Percentiles rank a stretch among this genome's conserved stretches.
Conservation (phyloP, 2,113 vertebrate genomes). For the Sebastes fasciatus region DNA sequence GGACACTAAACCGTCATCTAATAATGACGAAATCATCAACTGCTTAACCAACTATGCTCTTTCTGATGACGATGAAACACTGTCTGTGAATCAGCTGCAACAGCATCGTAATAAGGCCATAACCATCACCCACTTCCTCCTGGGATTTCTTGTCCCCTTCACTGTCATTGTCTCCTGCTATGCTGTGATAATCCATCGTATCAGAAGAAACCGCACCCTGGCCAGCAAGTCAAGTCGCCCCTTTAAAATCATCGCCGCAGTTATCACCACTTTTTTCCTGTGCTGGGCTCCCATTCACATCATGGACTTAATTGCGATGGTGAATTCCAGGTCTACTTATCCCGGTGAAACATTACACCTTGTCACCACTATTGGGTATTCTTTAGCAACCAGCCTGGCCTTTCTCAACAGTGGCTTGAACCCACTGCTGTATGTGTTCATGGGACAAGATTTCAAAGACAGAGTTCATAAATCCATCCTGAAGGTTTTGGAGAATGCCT, state of each 20-base stretch:
- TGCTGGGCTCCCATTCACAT: constrained; percentile 92
- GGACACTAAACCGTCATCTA: too few relatives aligned
- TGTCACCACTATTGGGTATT: constrained; percentile 73
- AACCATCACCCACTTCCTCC: constrained; percentile 83
- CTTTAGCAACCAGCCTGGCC: constrained; percentile 81
- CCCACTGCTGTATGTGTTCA: constrained; percentile 87
- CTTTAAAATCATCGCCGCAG: constrained; percentile 89
- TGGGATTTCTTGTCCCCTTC: constrained; percentile 90
- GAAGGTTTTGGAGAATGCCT: too few relatives aligned
- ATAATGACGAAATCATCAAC: too few relatives aligned
- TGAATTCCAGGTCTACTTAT: constrained; percentile 54
- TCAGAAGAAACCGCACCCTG: constrained; percentile 83
- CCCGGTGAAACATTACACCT: constrained; percentile 57
- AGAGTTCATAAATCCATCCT: too few relatives aligned
- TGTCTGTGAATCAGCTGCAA: constrained; percentile 39
- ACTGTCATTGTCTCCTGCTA: constrained; percentile 87
- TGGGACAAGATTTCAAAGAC: constrained; percentile 87
- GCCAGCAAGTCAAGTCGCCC: constrained; percentile 84
- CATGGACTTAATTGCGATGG: constrained; percentile 81
- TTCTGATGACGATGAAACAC: too few relatives aligned
- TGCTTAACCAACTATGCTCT: too few relatives aligned
- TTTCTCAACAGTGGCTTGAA: constrained; percentile 88
- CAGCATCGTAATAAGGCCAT: constrained; percentile 42
- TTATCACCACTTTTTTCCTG: constrained; percentile 89
- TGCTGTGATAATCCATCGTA: constrained; percentile 83